Evolutionary conservation across 2,888 invertebrate genomes (phyloP).

Genomic region (Diogma glabrata): DNA sequence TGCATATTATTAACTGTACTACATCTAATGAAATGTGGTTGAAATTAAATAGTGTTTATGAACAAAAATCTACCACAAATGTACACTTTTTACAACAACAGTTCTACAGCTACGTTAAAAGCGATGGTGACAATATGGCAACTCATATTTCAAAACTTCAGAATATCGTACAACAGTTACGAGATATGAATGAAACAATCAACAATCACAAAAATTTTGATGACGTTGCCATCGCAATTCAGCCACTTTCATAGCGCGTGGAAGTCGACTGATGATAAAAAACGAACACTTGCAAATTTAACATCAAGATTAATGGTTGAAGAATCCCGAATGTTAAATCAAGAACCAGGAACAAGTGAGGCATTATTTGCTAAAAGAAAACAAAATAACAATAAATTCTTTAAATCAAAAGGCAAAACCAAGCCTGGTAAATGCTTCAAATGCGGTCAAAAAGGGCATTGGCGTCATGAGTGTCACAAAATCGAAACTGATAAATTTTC

Average conservation of each 20-base stretch:
- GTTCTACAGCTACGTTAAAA: slow-evolving; percentile 17
- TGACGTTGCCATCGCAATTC: slow-evolving; percentile 19
- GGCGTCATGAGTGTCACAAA: slow-evolving; percentile 18
- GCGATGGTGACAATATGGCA: slow-evolving; percentile 16
- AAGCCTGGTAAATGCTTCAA: slow-evolving; percentile 16
- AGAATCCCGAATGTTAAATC: slow-evolving; percentile 17
- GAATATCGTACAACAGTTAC: slow-evolving; percentile 16
- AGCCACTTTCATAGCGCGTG: too few species aligned
- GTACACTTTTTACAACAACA: slow-evolving; percentile 22
- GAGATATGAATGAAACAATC: slow-evolving; percentile 15
- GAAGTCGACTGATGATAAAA: slow-evolving; percentile 19
- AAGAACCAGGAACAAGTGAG: slow-evolving; percentile 16
- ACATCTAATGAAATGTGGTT: slow-evolving; percentile 18
- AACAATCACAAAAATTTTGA: slow-evolving; percentile 18
- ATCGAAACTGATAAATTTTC: slow-evolving; percentile 6
- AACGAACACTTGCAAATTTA: slow-evolving; percentile 21
- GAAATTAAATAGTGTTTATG: slow-evolving; percentile 22
- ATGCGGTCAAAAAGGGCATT: slow-evolving; percentile 19
- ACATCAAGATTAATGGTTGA: slow-evolving; percentile 12
- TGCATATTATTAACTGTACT: slow-evolving; percentile 19
- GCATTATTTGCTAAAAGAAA: neutral
- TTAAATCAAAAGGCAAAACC: neutral
- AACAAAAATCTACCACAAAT: slow-evolving; percentile 17
- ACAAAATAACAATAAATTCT: neutral
- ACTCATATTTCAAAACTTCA: slow-evolving; percentile 16